Base-by-base conservation (phyloP, 2,797 vertebrate species). In the Leptoclinus maculatus region DNA sequence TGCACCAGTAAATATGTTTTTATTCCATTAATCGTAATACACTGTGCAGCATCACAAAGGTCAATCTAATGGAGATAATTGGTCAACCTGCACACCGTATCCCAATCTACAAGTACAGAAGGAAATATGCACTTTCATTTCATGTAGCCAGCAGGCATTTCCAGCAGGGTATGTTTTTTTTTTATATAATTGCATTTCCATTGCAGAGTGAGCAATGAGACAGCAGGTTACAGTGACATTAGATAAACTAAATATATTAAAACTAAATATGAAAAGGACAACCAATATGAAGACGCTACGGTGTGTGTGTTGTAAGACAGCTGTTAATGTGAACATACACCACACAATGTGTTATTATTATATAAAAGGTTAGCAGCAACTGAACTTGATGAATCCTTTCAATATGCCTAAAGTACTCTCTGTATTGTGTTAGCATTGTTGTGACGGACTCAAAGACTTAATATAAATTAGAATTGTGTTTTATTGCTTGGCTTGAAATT, bases 151-250 rank as follows among this genome's bases (percentile, higher is more conserved):
- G 56, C 7, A 11, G 34, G 4, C 6, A 25, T 53, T 41, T 32
- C 14, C 11, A 47, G 23, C 29, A 2, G 14, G 10, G 21, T 10
- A 5, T 36, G 36, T n/a, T 19, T 4, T 32, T 32, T 19, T 4
- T 6, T 45, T 23, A 47, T 34, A 16, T 25, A n/a, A 54, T 67
- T 32, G 29, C 7, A 53, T 43, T 25, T 36, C 16, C 38, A 54
- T 73, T 27, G 27, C 21, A 57, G 25, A 29, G 17, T 27, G 47
- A 79, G 49, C 27, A 57, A 39, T 8, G 65, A 70, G 47, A 67
- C 32, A 34, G 14, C 17, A 59, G 14, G 23, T 21, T 4, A 64
- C 53, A 27, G n/a, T 19, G 5, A 34, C 39, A 41, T 41, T 4
- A 70, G 43, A 63, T 45, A 7, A 47, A 60, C 6, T 16, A 8